Evolutionary conservation across 2,797 vertebrate genomes (phyloP).

Genomic region (Mycteria americana): DNA sequence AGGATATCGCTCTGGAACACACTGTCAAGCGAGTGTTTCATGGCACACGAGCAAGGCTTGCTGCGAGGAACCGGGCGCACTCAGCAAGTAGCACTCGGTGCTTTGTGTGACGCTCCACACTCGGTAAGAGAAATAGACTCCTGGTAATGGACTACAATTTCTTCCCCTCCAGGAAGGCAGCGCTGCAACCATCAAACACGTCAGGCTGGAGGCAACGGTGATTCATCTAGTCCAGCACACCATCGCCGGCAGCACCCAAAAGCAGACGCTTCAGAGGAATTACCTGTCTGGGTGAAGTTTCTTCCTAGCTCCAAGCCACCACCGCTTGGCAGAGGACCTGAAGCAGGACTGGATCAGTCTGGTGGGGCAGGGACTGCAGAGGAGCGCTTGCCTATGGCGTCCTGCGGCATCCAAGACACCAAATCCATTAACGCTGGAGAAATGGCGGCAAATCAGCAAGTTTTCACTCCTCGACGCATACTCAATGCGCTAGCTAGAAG

Average conservation of each 20-base stretch:
- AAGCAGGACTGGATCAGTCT: background rate
- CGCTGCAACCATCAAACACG: background rate
- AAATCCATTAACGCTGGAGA: background rate
- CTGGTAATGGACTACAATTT: background rate
- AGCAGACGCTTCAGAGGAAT: background rate
- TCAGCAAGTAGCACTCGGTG: background rate
- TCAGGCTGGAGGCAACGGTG: background rate
- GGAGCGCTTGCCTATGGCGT: accelerated
- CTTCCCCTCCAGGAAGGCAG: background rate
- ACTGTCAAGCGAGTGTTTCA: background rate
- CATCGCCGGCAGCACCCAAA: background rate
- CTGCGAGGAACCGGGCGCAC: background rate
- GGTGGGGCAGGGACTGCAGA: background rate
- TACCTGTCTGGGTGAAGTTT: background rate
- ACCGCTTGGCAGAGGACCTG: background rate
- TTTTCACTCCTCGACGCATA: accelerated
- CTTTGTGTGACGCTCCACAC: background rate
- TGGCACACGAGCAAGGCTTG: background rate
- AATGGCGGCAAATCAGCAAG: accelerated
- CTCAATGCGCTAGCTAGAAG: too few relatives aligned
- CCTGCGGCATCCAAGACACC: background rate
- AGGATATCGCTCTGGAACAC: background rate
- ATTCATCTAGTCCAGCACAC: background rate
- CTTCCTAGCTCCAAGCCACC: background rate
- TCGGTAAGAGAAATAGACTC: background rate